phyloP scores from a whole-genome alignment of 2,797 vertebrate genomes.

The Cacajao melanocephalus region DNA sequence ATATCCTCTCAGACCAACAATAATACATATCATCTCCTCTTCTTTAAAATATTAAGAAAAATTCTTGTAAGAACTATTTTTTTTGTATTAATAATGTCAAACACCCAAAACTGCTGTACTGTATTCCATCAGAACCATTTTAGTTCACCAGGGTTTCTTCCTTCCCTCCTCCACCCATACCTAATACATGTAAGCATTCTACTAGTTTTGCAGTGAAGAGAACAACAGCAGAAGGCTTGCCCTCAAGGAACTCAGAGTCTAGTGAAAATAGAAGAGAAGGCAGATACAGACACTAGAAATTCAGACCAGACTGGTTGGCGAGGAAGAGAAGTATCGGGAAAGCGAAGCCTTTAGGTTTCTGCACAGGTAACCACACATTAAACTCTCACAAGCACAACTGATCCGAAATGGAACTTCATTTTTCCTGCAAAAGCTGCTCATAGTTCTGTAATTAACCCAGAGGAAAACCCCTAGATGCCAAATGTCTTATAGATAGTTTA shows the following conservation, averaged over 20 bases:
- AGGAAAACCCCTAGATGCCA: not conserved
- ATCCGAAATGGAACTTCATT: slow-evolving; percentile 16
- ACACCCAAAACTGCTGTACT: not conserved
- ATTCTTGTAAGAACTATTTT: not conserved
- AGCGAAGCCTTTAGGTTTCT: not conserved
- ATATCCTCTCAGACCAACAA: not conserved
- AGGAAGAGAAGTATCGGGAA: not conserved
- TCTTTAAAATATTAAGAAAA: slow-evolving; percentile 32
- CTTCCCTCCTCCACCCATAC: not conserved
- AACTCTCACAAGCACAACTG: not conserved
- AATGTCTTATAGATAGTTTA: not conserved
- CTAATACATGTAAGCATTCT: not conserved
- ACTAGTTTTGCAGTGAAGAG: not conserved
- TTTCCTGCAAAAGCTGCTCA: not conserved
- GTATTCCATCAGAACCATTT: not conserved
- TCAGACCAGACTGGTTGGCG: not conserved
- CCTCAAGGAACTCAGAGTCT: not conserved
- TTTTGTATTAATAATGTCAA: not conserved
- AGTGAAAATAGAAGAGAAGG: not conserved
- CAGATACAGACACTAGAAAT: not conserved
- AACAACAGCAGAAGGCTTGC: not conserved
- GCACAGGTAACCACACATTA: not conserved
- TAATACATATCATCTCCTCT: not conserved
- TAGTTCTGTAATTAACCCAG: slow-evolving; percentile 53
- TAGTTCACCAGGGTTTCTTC: not conserved